Conservation (phyloP, 2,113 vertebrate species). For the Actenoides lindsayi region DNA sequence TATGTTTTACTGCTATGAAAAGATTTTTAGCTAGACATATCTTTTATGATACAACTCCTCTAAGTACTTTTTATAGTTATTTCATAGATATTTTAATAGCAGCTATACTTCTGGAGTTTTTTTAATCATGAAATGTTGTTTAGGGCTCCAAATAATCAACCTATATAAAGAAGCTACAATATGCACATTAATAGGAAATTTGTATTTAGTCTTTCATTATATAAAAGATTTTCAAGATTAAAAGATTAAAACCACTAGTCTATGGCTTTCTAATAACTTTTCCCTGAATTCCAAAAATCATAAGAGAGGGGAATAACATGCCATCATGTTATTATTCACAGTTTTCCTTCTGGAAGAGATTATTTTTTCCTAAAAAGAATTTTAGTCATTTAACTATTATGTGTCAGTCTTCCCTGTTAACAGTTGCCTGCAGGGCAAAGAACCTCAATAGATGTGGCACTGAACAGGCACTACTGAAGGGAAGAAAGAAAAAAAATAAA, state of each 20-base stretch:
- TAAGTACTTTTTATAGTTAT: background rate
- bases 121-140: background rate
- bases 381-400: background rate
- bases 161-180: background rate
- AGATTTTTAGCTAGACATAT: background rate
- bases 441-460: background rate
- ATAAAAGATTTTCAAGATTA: background rate
- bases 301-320: background rate
- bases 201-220: background rate
- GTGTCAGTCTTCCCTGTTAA: background rate
- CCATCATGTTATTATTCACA: background rate
- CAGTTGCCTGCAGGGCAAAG: conserved; percentile 34
- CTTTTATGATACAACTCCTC: background rate
- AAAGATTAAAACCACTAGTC: background rate
- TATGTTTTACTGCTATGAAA: background rate
- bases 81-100: background rate
- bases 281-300: background rate
- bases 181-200: background rate
- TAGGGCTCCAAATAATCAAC: background rate
- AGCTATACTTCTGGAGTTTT: background rate
- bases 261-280: background rate
- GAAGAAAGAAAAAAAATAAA: background rate
- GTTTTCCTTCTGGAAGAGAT: background rate
- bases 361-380: background rate
- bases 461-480: background rate